Evolutionary conservation across 1,140 invertebrate genomes (phyloP).

Genomic region (Nomia melanderi): DNA sequence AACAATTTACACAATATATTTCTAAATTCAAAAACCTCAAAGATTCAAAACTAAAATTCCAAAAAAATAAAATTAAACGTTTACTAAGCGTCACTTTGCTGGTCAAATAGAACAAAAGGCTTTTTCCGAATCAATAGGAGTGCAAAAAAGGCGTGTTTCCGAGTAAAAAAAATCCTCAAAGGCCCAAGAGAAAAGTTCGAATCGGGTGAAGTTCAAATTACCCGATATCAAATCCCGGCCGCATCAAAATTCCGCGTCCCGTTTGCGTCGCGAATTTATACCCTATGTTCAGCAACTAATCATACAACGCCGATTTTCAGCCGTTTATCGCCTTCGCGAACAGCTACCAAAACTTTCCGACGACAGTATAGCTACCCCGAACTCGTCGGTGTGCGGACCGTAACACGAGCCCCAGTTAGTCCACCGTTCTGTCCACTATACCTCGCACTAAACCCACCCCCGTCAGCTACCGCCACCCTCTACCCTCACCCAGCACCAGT

Average conservation of each 20-base stretch:
- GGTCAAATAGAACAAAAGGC: too few relatives aligned
- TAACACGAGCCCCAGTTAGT: conserved; percentile 77
- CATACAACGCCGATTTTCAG: conserved; percentile 34
- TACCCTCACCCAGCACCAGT: conserved; percentile 41
- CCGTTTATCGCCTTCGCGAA: conserved; percentile 33
- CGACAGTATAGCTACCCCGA: conserved; percentile 67
- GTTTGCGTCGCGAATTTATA: conserved; percentile 22
- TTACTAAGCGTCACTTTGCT: too few relatives aligned
- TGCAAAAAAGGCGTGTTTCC: too few relatives aligned
- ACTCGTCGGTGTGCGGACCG: conserved; percentile 67
- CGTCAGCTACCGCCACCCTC: conserved; percentile 56
- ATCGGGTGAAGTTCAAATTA: too few relatives aligned
- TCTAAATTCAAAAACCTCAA: too few relatives aligned
- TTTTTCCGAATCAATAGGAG: too few relatives aligned
- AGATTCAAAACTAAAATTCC: too few relatives aligned
- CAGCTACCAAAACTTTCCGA: conserved; percentile 23
- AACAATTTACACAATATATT: too few relatives aligned
- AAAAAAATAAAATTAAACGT: too few relatives aligned
- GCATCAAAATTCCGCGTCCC: conserved; percentile 3
- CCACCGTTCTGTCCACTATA: conserved; percentile 73
- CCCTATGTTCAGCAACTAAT: conserved; percentile 8
- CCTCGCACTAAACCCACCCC: conserved; percentile 58
- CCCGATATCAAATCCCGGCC: not conserved
- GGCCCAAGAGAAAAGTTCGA: not conserved
- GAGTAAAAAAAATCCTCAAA: too few relatives aligned